These are phyloP conservation scores for Hiodon tergisus DNA, from an alignment of 2,113 vertebrate genomes.

Conservation along the genomic window DNA sequence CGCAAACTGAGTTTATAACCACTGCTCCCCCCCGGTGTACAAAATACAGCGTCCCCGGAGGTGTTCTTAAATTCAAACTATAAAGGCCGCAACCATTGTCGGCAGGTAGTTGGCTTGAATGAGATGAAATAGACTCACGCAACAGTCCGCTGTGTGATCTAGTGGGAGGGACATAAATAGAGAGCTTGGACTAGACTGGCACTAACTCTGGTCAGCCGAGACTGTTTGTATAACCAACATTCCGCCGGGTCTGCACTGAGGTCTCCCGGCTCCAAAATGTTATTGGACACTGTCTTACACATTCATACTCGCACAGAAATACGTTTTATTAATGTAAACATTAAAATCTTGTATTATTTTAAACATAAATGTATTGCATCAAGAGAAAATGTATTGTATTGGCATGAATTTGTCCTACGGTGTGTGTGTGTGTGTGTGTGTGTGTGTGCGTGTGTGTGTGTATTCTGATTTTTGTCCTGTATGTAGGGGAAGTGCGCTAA, in stretches of 20 bases:
- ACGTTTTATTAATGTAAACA: slow-evolving; percentile 12
- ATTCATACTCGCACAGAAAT: slow-evolving; percentile 12
- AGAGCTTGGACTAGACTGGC: slow-evolving; percentile 12
- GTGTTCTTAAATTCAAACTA: neutral
- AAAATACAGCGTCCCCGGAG: neutral
- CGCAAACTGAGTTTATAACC: neutral
- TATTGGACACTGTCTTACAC: neutral
- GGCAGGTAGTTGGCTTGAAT: slow-evolving; percentile 7
- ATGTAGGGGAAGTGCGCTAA: slow-evolving; percentile 5
- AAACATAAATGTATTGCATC: slow-evolving; percentile 20
- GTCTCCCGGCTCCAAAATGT: slow-evolving; percentile 3
- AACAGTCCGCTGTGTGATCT: neutral
- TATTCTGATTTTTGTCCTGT: neutral
- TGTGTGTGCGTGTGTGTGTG: neutral
- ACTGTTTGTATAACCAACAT: slow-evolving; percentile 15
- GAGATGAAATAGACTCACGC: neutral
- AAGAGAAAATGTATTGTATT: slow-evolving; percentile 30
- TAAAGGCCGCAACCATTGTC: slow-evolving; percentile 1
- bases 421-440: neutral
- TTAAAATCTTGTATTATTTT: slow-evolving; percentile 12
- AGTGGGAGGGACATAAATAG: neutral
- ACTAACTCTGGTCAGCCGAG: slow-evolving; percentile 5
- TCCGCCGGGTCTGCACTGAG: slow-evolving; percentile 17
- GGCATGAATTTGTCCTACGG: slow-evolving; percentile 36
- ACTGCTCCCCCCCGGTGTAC: neutral